phyloP scores from a whole-genome alignment of 2,113 vertebrate species.

The Lepidothrix coronata region DNA sequence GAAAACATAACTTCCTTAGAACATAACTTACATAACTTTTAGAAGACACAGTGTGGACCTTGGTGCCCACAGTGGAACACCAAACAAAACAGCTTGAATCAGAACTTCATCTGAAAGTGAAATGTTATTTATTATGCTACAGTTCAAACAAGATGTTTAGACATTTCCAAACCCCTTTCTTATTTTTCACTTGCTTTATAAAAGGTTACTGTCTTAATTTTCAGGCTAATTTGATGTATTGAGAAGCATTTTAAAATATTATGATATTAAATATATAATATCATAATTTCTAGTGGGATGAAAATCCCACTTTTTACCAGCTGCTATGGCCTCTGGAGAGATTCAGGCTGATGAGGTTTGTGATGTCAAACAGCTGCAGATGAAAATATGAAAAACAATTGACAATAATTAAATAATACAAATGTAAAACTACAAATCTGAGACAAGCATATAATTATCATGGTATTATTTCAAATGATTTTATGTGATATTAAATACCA shows the following conservation, averaged over 20 bases:
- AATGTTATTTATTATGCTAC: slow-evolving; percentile 26
- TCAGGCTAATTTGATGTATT: not conserved
- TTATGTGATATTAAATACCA: slow-evolving; percentile 32
- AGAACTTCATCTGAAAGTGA: not conserved
- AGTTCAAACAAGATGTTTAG: not conserved
- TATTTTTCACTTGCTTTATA: not conserved
- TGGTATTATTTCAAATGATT: not conserved
- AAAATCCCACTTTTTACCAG: slow-evolving; percentile 17
- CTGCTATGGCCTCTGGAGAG: not conserved
- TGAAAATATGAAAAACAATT: slow-evolving; percentile 13
- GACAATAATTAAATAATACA: slow-evolving; percentile 27
- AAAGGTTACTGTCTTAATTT: not conserved
- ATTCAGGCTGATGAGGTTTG: slow-evolving; percentile 23
- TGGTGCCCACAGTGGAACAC: not conserved
- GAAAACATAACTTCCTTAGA: not conserved
- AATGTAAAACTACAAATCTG: slow-evolving; percentile 27
- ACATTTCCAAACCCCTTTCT: not conserved
- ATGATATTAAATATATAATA: slow-evolving; percentile 25
- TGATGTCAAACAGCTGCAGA: slow-evolving; percentile 32
- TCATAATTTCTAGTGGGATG: slow-evolving; percentile 5
- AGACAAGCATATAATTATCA: slow-evolving; percentile 13
- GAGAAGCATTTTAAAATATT: not conserved
- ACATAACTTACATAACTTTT: not conserved
- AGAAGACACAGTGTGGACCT: not conserved
- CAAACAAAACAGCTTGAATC: slow-evolving; percentile 8